phyloP scores from a whole-genome alignment of 2,113 vertebrate species.

The Onychostoma macrolepis region DNA sequence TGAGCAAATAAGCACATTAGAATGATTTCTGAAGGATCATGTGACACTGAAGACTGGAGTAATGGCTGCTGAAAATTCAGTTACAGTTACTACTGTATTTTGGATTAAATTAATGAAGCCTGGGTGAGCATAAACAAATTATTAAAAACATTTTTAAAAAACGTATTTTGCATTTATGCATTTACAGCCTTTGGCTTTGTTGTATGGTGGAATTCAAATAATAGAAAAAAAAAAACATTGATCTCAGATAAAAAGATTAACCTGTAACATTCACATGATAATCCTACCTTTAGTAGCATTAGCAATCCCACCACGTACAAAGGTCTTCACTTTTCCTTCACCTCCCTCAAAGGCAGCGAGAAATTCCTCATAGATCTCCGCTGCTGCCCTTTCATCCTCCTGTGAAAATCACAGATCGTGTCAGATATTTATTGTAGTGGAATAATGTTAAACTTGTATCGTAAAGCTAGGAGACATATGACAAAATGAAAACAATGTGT shows the following conservation, averaged over 20 bases:
- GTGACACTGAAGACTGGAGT: not conserved
- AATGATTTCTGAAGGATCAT: not conserved
- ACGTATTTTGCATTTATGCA: too few relatives aligned
- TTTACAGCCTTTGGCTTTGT: not conserved
- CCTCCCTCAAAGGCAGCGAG: slow-evolving; percentile 98
- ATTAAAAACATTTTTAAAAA: not conserved
- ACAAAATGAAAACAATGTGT: not conserved
- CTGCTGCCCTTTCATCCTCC: slow-evolving; percentile 98
- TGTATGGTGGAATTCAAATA: not conserved
- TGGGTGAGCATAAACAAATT: not conserved
- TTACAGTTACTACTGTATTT: not conserved
- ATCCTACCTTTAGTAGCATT: slow-evolving; percentile 92
- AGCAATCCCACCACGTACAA: slow-evolving; percentile 95
- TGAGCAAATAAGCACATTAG: not conserved
- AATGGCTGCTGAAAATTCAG: not conserved
- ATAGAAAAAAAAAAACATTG: not conserved
- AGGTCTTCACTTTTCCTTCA: slow-evolving; percentile 96
- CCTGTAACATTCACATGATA: not conserved
- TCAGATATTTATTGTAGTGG: not conserved
- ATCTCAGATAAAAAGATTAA: not conserved
- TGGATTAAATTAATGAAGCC: not conserved
- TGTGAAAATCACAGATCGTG: slow-evolving; percentile 60
- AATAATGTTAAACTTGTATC: not conserved
- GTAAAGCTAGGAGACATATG: not conserved
- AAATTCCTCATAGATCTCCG: slow-evolving; percentile 99